Conservation (phyloP, 2,888 invertebrate genomes). For the Mythimna ferrago region DNA sequence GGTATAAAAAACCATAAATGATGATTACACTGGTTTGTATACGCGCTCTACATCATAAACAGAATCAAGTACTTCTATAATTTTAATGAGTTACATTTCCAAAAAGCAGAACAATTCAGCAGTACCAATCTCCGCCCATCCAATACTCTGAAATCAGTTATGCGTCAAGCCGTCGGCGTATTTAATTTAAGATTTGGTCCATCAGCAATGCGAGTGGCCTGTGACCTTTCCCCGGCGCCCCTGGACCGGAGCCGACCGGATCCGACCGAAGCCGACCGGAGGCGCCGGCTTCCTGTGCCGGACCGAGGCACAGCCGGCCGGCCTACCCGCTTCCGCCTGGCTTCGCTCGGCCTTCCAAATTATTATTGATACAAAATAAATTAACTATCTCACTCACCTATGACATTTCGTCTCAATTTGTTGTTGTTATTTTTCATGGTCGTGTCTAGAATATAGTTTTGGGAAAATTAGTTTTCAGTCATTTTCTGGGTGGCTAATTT, state of each 20-base stretch:
- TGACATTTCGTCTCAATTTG: constrained; percentile 40
- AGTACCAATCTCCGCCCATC: background rate
- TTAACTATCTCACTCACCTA: constrained; percentile 52
- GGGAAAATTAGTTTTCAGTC: constrained; percentile 3
- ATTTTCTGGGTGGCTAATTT: background rate
- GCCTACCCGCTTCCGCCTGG: constrained; percentile 66
- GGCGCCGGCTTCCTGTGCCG: constrained; percentile 66
- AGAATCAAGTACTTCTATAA: background rate
- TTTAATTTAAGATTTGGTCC: constrained; percentile 60
- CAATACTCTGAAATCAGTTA: constrained; percentile 51
- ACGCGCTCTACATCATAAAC: background rate
- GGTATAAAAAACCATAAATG: background rate
- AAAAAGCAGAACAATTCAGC: constrained; percentile 1
- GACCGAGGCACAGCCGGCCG: constrained; percentile 53
- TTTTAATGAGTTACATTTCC: background rate
- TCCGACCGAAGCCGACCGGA: constrained; percentile 56
- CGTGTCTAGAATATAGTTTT: background rate
- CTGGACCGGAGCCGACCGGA: constrained; percentile 52
- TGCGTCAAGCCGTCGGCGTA: constrained; percentile 53
- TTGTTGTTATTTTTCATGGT: constrained; percentile 1
- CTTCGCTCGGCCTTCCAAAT: constrained; percentile 55
- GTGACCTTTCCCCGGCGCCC: constrained; percentile 66
- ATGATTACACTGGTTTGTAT: background rate
- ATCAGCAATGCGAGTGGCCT: constrained; percentile 57
- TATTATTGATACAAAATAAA: constrained; percentile 65